Percentiles rank a stretch among this genome's conserved stretches.
Conservation (phyloP, 2,888 invertebrate species). For the Ophion obscuratus region DNA sequence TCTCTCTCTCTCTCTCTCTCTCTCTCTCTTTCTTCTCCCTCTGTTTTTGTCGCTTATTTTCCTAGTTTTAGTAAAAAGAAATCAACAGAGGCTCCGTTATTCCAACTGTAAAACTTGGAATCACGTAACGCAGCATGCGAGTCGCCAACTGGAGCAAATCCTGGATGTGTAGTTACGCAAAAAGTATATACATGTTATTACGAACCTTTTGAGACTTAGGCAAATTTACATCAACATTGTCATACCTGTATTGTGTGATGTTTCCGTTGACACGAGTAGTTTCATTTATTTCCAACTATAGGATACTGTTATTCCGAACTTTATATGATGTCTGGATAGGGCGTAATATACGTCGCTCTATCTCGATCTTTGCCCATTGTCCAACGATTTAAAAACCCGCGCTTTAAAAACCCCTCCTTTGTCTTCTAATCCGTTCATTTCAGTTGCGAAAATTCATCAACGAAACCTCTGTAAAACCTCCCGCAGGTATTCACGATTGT, state of each 20-base stretch:
- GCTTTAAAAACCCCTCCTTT: constrained; percentile 59
- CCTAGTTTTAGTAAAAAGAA: not conserved
- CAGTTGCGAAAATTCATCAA: constrained; percentile 63
- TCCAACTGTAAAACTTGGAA: constrained; percentile 27
- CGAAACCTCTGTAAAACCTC: constrained; percentile 35
- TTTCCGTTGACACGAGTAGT: not conserved
- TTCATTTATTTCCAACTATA: not conserved
- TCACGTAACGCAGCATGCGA: constrained; percentile 6
- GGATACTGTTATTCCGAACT: not conserved
- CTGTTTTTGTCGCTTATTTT: not conserved
- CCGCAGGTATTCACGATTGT: constrained; percentile 35
- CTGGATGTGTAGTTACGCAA: constrained; percentile 3
- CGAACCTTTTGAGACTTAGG: not conserved
- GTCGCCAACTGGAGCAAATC: constrained; percentile 12
- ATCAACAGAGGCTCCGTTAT: constrained; percentile 33
- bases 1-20: constrained; percentile 11
- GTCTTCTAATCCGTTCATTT: constrained; percentile 62
- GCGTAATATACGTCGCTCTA: not conserved
- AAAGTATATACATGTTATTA: not conserved
- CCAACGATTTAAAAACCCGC: constrained; percentile 50
- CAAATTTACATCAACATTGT: not conserved
- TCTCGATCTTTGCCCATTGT: not conserved
- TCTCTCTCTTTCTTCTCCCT: constrained; percentile 20
- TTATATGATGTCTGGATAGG: not conserved
- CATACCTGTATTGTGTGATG: not conserved